phyloP scores from a whole-genome alignment of 2,888 invertebrate genomes.

The Andrena haemorrhoa region DNA sequence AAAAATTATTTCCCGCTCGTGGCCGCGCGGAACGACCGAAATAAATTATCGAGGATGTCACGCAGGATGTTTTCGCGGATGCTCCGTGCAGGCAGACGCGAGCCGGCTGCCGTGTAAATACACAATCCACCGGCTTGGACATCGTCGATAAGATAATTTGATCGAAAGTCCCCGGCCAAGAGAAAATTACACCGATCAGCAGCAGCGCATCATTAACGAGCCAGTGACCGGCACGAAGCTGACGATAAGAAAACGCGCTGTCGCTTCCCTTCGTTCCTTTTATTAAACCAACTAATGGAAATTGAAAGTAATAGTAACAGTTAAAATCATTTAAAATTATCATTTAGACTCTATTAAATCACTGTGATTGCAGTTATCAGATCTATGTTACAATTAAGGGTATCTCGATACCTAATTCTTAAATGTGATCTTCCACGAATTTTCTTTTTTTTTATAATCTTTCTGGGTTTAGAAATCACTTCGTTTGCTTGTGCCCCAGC shows the following conservation, averaged over 20 bases:
- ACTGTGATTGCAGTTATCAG: neutral
- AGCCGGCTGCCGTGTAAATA: constrained; percentile 35
- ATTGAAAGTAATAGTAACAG: neutral
- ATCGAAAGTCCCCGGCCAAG: constrained; percentile 48
- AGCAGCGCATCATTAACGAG: constrained; percentile 30
- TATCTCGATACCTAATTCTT: too few relatives aligned
- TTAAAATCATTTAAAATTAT: neutral
- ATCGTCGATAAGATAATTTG: constrained; percentile 61
- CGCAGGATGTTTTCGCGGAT: constrained; percentile 22
- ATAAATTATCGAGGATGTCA: constrained; percentile 15
- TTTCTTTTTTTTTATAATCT: too few relatives aligned
- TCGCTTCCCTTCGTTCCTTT: neutral
- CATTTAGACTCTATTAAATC: too few relatives aligned
- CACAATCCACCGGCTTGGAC: constrained; percentile 25
- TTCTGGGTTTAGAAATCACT: too few relatives aligned
- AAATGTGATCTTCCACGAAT: too few relatives aligned
- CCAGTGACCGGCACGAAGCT: constrained; percentile 10
- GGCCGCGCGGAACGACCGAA: neutral
- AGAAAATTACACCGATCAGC: constrained; percentile 54
- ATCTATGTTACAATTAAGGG: neutral
- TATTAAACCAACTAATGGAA: neutral
- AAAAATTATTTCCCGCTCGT: neutral
- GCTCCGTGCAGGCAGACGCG: constrained; percentile 14
- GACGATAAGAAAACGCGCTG: constrained; percentile 21
- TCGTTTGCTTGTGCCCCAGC: too few relatives aligned